Base-by-base conservation (phyloP, 2,113 vertebrate genomes). In the Rhombomys opimus region DNA sequence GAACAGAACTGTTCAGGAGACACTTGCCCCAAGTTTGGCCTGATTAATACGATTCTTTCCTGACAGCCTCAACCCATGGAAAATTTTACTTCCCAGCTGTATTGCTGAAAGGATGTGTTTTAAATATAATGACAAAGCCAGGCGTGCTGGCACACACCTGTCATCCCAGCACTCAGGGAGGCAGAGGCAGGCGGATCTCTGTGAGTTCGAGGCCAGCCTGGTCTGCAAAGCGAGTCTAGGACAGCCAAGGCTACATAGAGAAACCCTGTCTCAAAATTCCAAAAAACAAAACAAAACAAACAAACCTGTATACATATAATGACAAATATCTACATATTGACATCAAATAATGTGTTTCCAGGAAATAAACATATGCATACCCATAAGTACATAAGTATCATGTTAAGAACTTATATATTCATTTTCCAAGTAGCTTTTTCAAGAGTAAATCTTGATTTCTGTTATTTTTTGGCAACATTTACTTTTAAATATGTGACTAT, bases 381-480 rank as follows among this genome's bases (percentile, higher is more conserved):
- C 63, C 12, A 46, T 52, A 72, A 14, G 41, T 11, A 25, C 8
- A 67, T 2, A 72, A 32, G 6, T 52, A 50, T 23, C 87, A 27
- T 85, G 25, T 75, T 76, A 57, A 89, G 50, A 72, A 25, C 30
- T 77, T 54, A 76, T 10, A 41, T 46, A 41, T 89, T 85, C 86
- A 89, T 81, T 96, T 93, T 94, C n/a, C 76, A 94, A 82, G 52
- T 92, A 57, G 84, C n/a, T 5, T 75, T 91, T 92, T 52, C 67
- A 46, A 95, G 18, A 81, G 14, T 22, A 80, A 96, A 76, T 85
- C 50, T 85, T 90, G 54, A 90, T 76, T 89, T 89, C 75, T 30
- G 87, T 61, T n/a, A 85, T 70, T 95, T 97, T 93, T 95, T 54
- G 90, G 46, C 75, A 57, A 61, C 27, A 76, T 85, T 94, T 88